Evolutionary conservation across 1,140 invertebrate species (phyloP), one percentile per base, ranked within the genome.

Genomic region (Drosophila ogumai): DNA sequence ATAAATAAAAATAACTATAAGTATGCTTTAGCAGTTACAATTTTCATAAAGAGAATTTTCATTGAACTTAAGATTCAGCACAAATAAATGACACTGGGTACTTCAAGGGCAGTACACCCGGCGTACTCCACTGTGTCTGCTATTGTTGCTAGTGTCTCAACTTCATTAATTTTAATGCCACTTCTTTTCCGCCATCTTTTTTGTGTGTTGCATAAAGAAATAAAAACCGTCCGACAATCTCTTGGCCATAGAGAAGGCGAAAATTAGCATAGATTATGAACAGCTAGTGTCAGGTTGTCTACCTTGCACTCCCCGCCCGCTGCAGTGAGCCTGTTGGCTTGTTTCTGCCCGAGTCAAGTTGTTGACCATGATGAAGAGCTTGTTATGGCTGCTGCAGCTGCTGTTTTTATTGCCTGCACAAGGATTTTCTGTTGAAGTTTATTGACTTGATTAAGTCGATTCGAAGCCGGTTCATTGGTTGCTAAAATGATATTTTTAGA

Each of bases 251-350:
- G 77, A 75, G 43, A 61, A 61, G 67, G 63, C 64, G 54, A 79
- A 88, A 87, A 87, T 87, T 87, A 87, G 79, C 84, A 77, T 80
- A 82, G 84, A 87, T 86, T 86, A 87, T 87, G 47, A 79, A 81
- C 50, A 68, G 63, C 50, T 64, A 46, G 65, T 82, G 63, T 73
- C 66, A 64, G 63, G 34, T 58, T 63, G 40, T 61, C 43, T 46
- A 41, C 66, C 47, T 57, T 25, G 31, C 32, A 54, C 25, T n/a
- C 10, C 43, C 12, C 13, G 40, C 6, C 38, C 9, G 15, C 25
- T 22, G 40, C 47, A 38, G 31, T 60, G 25, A 28, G 22, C 17
- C 44, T 31, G 43, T 74, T 40, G 54, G 10, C 50, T 40, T 54
- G 32, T 49, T 58, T 40, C 73, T 56, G 52, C 36, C 54, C 56